phyloP scores from a whole-genome alignment of 2,888 invertebrate species.

The Leptogaster cylindrica region DNA sequence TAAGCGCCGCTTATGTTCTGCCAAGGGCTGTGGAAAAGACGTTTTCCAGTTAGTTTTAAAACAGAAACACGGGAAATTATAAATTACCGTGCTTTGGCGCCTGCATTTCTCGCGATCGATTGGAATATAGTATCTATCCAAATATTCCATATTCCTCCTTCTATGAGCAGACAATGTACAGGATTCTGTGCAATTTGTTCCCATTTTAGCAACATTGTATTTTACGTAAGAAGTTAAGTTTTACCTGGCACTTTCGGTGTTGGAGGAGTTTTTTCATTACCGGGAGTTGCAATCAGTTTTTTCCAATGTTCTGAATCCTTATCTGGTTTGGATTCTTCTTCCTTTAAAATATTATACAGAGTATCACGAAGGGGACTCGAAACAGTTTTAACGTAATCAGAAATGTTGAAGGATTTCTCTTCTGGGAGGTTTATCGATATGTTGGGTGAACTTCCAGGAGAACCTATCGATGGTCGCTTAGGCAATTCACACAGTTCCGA shows the following conservation, averaged over 20 bases:
- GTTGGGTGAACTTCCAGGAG: background rate
- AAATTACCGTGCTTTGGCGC: slow-evolving; percentile 37
- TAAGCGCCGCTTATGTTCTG: slow-evolving; percentile 45
- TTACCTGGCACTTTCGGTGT: slow-evolving; percentile 60
- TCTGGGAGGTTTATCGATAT: slow-evolving; percentile 30
- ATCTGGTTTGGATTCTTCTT: too few species aligned
- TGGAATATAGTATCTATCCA: slow-evolving; percentile 38
- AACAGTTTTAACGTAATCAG: slow-evolving; percentile 43
- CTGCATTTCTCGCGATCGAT: background rate
- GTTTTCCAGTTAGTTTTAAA: background rate
- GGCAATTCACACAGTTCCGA: slow-evolving; percentile 55
- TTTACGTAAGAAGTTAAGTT: background rate
- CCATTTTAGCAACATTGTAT: background rate
- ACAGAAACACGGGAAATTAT: background rate
- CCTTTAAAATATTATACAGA: slow-evolving; percentile 44
- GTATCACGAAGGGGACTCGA: slow-evolving; percentile 42
- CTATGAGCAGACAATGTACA: slow-evolving; percentile 59
- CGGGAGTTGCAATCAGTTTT: slow-evolving; percentile 51
- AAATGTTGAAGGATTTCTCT: slow-evolving; percentile 8
- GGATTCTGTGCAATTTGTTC: slow-evolving; percentile 51
- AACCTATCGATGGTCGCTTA: slow-evolving; percentile 28
- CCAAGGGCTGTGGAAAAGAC: slow-evolving; percentile 40
- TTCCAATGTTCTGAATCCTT: slow-evolving; percentile 44
- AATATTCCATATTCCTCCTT: slow-evolving; percentile 50
- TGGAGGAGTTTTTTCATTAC: slow-evolving; percentile 53